Evolutionary conservation across 2,888 invertebrate genomes (phyloP).

Genomic region (Ormyrus pomaceus): DNA sequence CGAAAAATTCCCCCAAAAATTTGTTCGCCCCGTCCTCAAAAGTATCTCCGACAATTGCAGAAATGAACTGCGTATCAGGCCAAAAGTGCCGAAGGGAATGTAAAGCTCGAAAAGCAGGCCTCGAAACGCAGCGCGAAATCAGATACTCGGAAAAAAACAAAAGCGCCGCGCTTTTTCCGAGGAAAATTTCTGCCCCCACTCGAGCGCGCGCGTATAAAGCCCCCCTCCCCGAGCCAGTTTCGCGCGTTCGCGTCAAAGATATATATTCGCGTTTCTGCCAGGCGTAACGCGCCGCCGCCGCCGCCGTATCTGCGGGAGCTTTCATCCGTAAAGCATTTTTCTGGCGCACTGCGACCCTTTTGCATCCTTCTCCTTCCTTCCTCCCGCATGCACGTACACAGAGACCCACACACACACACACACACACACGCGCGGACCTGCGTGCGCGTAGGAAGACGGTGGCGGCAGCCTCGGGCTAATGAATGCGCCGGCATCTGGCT

Average conservation of each 20-base stretch:
- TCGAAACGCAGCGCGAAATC: neutral
- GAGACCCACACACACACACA: neutral
- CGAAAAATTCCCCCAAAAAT: too few species aligned
- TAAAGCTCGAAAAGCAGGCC: too few species aligned
- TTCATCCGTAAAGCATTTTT: conserved; percentile 46
- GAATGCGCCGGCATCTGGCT: conserved; percentile 42
- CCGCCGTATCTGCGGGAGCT: neutral
- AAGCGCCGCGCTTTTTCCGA: neutral
- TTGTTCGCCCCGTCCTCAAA: too few species aligned
- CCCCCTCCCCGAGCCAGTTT: too few species aligned
- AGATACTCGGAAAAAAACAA: neutral
- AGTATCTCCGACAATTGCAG: too few species aligned
- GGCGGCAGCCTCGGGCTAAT: conserved; percentile 28
- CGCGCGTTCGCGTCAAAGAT: conserved; percentile 10
- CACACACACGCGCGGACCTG: neutral
- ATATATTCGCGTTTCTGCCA: neutral
- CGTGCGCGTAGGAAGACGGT: neutral
- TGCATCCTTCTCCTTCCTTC: neutral
- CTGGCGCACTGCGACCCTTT: conserved; percentile 18
- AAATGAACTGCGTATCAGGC: too few species aligned
- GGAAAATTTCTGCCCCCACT: conserved; percentile 10
- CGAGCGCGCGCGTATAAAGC: conserved; percentile 27
- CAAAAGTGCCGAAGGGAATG: too few species aligned
- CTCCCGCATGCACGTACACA: too few species aligned
- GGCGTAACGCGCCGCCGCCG: neutral